Evolutionary conservation across 2,113 vertebrate species (phyloP).

Genomic region (Scytalopus superciliaris): DNA sequence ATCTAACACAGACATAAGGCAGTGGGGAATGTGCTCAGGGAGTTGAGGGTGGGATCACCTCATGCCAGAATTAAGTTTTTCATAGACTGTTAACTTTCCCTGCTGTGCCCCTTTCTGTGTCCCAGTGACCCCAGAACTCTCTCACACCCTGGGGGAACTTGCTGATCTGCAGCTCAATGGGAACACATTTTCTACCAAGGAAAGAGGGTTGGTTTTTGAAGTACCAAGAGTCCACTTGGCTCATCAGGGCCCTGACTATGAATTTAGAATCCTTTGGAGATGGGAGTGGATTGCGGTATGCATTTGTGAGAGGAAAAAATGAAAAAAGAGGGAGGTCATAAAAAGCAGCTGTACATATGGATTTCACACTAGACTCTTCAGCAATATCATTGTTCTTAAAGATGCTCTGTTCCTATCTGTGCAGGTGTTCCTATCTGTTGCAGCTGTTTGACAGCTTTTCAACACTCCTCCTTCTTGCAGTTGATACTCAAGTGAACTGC

Average conservation of each 20-base stretch:
- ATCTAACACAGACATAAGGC: background rate
- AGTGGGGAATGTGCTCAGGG: background rate
- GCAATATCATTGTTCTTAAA: background rate
- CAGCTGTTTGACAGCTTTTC: background rate
- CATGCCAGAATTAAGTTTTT: background rate
- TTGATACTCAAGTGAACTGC: background rate
- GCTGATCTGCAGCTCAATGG: background rate
- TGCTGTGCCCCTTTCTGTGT: accelerated
- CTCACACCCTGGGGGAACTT: background rate
- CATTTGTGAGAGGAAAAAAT: background rate
- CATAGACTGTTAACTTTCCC: background rate
- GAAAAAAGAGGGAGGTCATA: background rate
- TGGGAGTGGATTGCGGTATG: background rate
- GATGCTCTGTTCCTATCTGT: background rate
- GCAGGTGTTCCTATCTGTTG: background rate
- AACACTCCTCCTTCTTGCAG: background rate
- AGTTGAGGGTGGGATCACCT: background rate
- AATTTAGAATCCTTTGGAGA: background rate
- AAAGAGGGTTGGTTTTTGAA: background rate
- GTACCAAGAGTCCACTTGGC: background rate
- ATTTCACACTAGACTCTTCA: background rate
- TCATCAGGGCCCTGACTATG: background rate
- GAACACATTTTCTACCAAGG: background rate
- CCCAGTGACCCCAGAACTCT: background rate
- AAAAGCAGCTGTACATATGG: background rate